phyloP scores from a whole-genome alignment of 2,797 vertebrate species.

The Scyliorhinus canicula region DNA sequence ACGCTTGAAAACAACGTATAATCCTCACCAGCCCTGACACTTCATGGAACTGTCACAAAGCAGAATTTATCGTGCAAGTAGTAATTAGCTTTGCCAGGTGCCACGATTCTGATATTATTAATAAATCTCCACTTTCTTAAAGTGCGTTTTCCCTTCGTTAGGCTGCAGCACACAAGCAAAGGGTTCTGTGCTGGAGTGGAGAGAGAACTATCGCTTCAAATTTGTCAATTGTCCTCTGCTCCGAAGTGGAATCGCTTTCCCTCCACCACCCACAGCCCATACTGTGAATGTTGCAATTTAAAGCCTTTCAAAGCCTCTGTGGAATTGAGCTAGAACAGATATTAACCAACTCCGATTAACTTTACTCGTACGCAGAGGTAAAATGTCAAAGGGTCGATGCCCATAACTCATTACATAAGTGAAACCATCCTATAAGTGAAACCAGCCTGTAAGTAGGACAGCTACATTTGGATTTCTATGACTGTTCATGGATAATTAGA shows the following conservation, averaged over 20 bases:
- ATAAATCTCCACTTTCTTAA: background rate
- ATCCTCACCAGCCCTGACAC: background rate
- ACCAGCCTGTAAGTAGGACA: background rate
- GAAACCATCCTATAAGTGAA: background rate
- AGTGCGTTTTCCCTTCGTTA: background rate
- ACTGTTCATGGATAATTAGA: background rate
- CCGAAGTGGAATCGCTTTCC: background rate
- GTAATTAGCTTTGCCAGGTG: background rate
- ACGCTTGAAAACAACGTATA: slow-evolving; percentile 5
- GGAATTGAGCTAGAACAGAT: background rate
- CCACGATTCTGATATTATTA: slow-evolving; percentile 5
- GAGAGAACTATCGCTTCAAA: background rate
- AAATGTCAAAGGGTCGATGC: background rate
- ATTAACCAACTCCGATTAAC: background rate
- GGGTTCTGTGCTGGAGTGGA: background rate
- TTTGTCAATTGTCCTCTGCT: background rate
- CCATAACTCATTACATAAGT: background rate
- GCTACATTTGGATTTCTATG: background rate
- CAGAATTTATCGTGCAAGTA: background rate
- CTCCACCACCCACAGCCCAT: background rate
- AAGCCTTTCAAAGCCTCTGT: background rate
- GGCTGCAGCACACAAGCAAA: background rate
- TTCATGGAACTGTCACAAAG: background rate
- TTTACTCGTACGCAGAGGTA: background rate
- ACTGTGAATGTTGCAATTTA: background rate